Percentiles rank a stretch among this genome's conserved stretches.
phyloP scores from a whole-genome alignment of 1,140 invertebrate species.

The Mercenaria mercenaria region DNA sequence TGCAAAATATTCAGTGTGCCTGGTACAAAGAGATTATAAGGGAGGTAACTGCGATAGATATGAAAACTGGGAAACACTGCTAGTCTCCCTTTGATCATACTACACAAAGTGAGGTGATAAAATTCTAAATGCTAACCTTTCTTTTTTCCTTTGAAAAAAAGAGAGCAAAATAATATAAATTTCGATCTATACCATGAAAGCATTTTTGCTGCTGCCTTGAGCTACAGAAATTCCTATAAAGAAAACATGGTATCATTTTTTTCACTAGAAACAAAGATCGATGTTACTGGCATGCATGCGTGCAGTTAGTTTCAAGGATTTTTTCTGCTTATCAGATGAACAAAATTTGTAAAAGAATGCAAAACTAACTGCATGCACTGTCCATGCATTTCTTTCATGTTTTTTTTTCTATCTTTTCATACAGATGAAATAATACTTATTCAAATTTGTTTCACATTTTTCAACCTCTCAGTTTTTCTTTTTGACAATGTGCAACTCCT shows the following conservation, averaged over 20 bases:
- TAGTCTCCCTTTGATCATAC: not conserved
- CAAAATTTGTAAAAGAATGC: not conserved
- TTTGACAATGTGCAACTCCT: no score
- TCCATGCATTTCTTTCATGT: not conserved
- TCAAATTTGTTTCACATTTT: not conserved
- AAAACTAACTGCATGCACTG: not conserved
- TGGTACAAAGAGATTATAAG: not conserved
- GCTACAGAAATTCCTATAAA: not conserved
- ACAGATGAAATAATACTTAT: not conserved
- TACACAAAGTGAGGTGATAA: not conserved
- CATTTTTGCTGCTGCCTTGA: not conserved
- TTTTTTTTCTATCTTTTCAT: not conserved
- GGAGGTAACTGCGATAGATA: not conserved
- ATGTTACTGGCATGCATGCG: not conserved
- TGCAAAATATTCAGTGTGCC: no score
- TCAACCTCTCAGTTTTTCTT: no score
- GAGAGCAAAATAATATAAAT: not conserved
- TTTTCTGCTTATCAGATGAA: not conserved
- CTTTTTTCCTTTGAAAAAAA: conserved; percentile 5
- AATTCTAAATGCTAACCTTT: conserved; percentile 14
- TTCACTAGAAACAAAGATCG: not conserved
- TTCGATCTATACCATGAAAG: no score
- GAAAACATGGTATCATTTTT: not conserved
- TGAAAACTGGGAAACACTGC: not conserved
- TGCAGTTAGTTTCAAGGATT: not conserved